Evolutionary conservation across 2,113 vertebrate genomes (phyloP).

Genomic region (Oreocharis arfaki): DNA sequence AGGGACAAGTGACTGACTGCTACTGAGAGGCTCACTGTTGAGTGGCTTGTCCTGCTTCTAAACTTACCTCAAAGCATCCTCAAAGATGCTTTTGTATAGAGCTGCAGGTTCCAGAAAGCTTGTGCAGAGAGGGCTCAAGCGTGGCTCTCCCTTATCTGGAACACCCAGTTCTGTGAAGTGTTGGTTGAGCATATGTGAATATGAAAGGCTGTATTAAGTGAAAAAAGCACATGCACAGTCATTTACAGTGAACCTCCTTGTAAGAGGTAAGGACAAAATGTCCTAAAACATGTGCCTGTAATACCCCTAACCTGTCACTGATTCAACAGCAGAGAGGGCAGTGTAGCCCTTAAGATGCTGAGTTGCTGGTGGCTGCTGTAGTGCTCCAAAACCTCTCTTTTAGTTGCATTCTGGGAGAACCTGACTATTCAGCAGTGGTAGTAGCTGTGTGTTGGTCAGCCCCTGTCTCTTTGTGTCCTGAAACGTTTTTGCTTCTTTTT

Average conservation of each 20-base stretch:
- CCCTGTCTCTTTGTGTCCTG: background rate
- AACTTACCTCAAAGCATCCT: background rate
- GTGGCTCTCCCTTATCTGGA: background rate
- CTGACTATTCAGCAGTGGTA: background rate
- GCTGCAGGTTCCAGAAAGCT: background rate
- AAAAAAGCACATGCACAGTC: background rate
- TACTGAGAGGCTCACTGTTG: background rate
- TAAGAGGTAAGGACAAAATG: background rate
- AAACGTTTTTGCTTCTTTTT: background rate
- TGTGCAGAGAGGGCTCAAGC: background rate
- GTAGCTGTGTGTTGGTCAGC: background rate
- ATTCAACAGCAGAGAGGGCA: background rate
- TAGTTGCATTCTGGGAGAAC: background rate
- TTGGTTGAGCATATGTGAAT: background rate
- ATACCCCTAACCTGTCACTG: background rate
- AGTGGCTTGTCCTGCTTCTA: background rate
- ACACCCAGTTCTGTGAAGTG: background rate
- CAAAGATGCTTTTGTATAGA: background rate
- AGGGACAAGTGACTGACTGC: background rate
- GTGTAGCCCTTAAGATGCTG: background rate
- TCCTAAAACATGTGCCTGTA: background rate
- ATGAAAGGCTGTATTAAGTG: background rate
- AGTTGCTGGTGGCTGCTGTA: background rate
- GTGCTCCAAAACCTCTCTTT: background rate
- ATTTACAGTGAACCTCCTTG: background rate